Evolutionary conservation across 2,113 vertebrate genomes (phyloP), one percentile per base, ranked within the genome.

Genomic region (cat (Felis catus)): DNA sequence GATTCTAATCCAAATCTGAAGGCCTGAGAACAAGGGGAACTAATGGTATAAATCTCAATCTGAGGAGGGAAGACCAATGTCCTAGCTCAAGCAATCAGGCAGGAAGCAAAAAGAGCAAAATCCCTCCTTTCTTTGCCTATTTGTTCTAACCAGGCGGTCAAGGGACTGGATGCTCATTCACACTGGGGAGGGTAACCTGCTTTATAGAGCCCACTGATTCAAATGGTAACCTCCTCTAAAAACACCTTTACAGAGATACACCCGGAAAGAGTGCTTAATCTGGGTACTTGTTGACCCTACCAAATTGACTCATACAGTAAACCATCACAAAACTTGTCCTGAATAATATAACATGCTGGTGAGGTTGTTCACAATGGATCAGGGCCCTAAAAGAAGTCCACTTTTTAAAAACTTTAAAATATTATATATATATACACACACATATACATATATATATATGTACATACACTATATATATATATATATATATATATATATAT

Each of bases 381-480:
- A 76, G 41, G 8, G 5, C 29, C 10, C n/a, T 48, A 8, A 73
- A 92, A 33, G n/a, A 94, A 73, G 11, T 6, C 9, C 19, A 68
- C 4, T 25, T 92, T 85, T 76, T 14, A 3, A 84, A 70, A 61
- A 61, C 4, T 9, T 23, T 16, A 51, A 70, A 68, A 51, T 41
- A 14, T 51, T 51, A 7, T 8, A 21, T 23, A 8, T 23, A 21
- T 1, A 21, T 7, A 58, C 1, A 21, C 1, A 21, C 2, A 58
- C 0, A 58, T 0, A 51, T 5, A 13, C 2, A 51, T 6, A 58
- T 6, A 58, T 36, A 36, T 36, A 18, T 4, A 18, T 5, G 18
- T 55, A 18, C 18, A 18, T 55, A 55, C 18, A 55, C 14, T 55
- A 55, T 55, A 55, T 55, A 18, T 55, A 18, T 55, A 1, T 55